A percentile compares a stretch with the other conserved stretches of the same genome.
Evolutionary conservation across 2,888 invertebrate species (phyloP).

Genomic region (Drosophila limbata): DNA sequence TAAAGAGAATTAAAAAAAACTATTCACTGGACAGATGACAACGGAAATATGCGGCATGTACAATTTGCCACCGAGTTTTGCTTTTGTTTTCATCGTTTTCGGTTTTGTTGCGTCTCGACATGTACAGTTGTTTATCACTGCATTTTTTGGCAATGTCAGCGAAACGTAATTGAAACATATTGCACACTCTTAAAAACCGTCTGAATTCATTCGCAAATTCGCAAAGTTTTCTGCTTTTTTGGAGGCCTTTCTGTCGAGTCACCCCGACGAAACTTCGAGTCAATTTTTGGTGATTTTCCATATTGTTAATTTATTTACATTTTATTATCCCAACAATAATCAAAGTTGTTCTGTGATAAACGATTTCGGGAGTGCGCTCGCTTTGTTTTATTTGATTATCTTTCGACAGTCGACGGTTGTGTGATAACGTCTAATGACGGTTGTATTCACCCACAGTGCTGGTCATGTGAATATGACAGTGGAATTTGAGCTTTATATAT

Average conservation of each 20-base stretch:
- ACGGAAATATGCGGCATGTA: slow-evolving; percentile 55
- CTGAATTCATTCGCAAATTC: neutral
- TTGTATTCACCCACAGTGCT: slow-evolving; percentile 30
- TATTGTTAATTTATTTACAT: slow-evolving; percentile 52
- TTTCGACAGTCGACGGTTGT: slow-evolving; percentile 4
- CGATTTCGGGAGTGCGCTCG: slow-evolving; percentile 71
- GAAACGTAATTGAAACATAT: slow-evolving; percentile 39
- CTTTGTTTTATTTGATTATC: slow-evolving; percentile 54
- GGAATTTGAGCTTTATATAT: neutral
- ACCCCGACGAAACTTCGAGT: slow-evolving; percentile 31
- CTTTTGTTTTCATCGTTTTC: slow-evolving; percentile 14
- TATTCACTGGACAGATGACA: slow-evolving; percentile 29
- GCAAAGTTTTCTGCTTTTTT: neutral
- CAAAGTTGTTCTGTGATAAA: slow-evolving; percentile 55
- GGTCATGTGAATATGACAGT: slow-evolving; percentile 44
- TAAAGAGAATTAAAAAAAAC: slow-evolving; percentile 1
- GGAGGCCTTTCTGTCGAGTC: slow-evolving; percentile 55
- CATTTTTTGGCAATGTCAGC: slow-evolving; percentile 62
- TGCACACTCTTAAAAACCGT: slow-evolving; percentile 47
- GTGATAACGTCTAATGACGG: slow-evolving; percentile 44
- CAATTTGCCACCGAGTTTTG: slow-evolving; percentile 22
- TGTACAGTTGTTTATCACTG: slow-evolving; percentile 33
- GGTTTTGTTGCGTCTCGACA: slow-evolving; percentile 7
- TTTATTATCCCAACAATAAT: slow-evolving; percentile 61
- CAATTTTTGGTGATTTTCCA: slow-evolving; percentile 63